Base-by-base conservation (phyloP, 2,113 vertebrate genomes). In the Ochotona princeps region DNA sequence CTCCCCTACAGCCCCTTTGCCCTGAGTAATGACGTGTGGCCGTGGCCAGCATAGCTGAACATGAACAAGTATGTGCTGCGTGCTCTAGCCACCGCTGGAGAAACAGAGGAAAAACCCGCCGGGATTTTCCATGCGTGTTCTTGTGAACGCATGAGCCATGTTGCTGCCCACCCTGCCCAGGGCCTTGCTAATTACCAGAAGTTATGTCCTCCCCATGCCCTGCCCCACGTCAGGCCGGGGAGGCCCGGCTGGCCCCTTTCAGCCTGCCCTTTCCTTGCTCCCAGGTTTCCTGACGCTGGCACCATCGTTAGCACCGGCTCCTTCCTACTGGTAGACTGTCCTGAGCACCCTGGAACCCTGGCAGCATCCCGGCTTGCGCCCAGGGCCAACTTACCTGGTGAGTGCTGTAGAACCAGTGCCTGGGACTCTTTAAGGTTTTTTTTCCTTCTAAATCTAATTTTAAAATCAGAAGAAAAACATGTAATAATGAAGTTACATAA, bases 11-110 rank as follows among this genome's bases (percentile, higher is more conserved):
- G 38, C 38, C 38, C 38, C 38, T 44, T 44, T 44, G 38, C 38
- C 35, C 82, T 97, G 95, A 96, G 11, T 94, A 14, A 95, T 95
- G 96, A 96, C 72, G 94, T 95, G 95, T 75, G 21, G 83, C 51
- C 0, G 4, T 5, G 1, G 78, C 82, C 82, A 12, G 67, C 85
- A 7, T 2, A 57, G 73, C 83, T 60, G 57, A 30, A 21, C 18
- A 3, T 2, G 93, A 84, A 61, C 78, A 51, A 65, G 28, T 49
- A 3, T 0, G 28, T 3, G 7, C 63, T 90, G 63, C 35, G 44
- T 93, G 94, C 88, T 66, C 51, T 83, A 49, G 78, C 92, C 85
- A 87, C 95, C 44, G 8, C 88, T 88, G 35, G 79, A 65, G 12
- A 47, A 25, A 25, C 6, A 51, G 47, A 65, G 54, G 65, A 63